Evolutionary conservation across 2,888 invertebrate genomes (phyloP).

Genomic region (Eupithecia dodoneata): DNA sequence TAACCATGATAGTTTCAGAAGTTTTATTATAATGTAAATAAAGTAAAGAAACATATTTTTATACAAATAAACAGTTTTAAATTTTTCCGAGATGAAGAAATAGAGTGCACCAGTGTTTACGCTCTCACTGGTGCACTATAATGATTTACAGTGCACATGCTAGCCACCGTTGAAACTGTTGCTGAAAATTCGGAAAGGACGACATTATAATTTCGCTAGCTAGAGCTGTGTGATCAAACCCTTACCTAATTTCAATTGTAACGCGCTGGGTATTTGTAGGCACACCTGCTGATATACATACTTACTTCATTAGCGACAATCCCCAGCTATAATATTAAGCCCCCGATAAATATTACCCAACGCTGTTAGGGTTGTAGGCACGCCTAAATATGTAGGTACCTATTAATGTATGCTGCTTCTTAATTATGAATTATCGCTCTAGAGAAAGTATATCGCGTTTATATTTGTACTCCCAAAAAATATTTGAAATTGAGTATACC

Average conservation of each 20-base stretch:
- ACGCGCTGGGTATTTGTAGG: slow-evolving; percentile 11
- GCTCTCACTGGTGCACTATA: too few relatives aligned
- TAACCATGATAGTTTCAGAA: too few relatives aligned
- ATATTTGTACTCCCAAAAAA: background rate
- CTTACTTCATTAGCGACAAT: slow-evolving; percentile 11
- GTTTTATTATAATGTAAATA: too few relatives aligned
- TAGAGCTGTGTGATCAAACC: background rate
- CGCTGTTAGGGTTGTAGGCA: background rate
- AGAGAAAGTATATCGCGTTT: background rate
- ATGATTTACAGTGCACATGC: too few relatives aligned
- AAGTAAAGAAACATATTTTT: too few relatives aligned
- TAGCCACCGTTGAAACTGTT: too few relatives aligned
- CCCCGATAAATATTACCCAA: slow-evolving; percentile 4
- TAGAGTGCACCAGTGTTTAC: too few relatives aligned
- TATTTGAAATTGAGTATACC: background rate
- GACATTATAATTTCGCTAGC: background rate
- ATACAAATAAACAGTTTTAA: too few relatives aligned
- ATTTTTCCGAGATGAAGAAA: too few relatives aligned
- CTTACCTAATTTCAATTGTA: slow-evolving; percentile 20
- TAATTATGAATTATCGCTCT: background rate
- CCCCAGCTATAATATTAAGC: background rate
- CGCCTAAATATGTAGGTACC: background rate
- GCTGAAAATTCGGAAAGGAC: too few relatives aligned
- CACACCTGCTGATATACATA: slow-evolving; percentile 8
- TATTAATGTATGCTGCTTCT: background rate